Conservation (phyloP, 2,797 vertebrate species). For the Acrossocheilus wenchowensis region DNA sequence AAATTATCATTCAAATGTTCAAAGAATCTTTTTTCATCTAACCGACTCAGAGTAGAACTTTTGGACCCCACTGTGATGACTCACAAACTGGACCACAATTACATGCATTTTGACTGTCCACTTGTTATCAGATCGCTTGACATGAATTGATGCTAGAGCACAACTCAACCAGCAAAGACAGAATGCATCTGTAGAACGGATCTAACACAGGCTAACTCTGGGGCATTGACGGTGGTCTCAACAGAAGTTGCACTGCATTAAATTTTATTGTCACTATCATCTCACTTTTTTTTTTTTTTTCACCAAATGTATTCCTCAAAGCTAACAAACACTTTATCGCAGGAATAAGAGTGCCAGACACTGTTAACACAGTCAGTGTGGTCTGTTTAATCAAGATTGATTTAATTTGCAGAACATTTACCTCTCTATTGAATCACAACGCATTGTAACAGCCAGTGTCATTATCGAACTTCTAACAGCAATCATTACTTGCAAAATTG, state of each 20-base stretch:
- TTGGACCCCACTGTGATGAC: neutral
- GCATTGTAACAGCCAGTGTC: conserved; percentile 49
- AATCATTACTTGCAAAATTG: conserved; percentile 71
- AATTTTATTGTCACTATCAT: conserved; percentile 58
- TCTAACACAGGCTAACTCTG: neutral
- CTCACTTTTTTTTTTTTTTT: conserved; percentile 47
- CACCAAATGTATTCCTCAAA: conserved; percentile 65
- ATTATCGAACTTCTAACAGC: conserved; percentile 62
- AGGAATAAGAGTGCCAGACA: conserved; percentile 72
- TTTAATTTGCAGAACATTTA: conserved; percentile 77
- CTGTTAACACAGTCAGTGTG: conserved; percentile 73
- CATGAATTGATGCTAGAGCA: neutral
- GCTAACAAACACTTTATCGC: conserved; percentile 69
- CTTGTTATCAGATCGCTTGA: neutral
- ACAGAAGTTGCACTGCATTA: conserved; percentile 61
- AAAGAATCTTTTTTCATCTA: no score
- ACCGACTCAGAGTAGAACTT: neutral
- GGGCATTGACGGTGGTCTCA: neutral
- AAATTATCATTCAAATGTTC: no score
- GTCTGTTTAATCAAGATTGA: conserved; percentile 73
- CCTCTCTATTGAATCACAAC: conserved; percentile 69
- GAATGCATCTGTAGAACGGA: neutral
- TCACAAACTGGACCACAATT: neutral
- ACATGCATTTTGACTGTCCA: neutral
- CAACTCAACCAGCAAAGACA: neutral